Percentiles rank a stretch among this genome's conserved stretches.
phyloP scores from a whole-genome alignment of 2,888 invertebrate genomes.

The Salpingus planirostris region DNA sequence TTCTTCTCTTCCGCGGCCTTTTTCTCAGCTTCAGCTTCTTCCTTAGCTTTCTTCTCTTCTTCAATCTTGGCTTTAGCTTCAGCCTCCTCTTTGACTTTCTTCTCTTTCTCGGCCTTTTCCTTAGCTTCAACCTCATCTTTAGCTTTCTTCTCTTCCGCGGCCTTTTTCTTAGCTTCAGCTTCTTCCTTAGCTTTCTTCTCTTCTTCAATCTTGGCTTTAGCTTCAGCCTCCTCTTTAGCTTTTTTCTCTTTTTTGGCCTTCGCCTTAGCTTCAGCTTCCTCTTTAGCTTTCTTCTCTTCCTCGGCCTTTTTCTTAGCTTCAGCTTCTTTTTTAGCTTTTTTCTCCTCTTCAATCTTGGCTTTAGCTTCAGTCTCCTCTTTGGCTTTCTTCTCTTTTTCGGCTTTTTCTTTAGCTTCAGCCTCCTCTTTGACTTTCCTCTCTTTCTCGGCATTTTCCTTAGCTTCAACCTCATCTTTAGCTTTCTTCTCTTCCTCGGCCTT shows the following conservation, averaged over 20 bases:
- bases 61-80: conserved; percentile 8
- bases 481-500: conserved; percentile 7
- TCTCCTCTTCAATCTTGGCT: conserved; percentile 12
- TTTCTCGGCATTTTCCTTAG: conserved; percentile 28
- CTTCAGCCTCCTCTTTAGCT: conserved; percentile 24
- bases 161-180: conserved; percentile 30
- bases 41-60: conserved; percentile 21
- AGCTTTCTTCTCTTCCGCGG: conserved; percentile 35
- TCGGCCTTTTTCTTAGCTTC: conserved; percentile 13
- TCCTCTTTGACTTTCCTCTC: conserved; percentile 17
- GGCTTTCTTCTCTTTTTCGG: conserved; percentile 13
- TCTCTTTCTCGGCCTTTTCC: conserved; percentile 38
- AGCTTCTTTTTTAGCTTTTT: conserved; percentile 9
- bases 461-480: conserved; percentile 9
- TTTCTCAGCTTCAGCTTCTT: conserved; percentile 24
- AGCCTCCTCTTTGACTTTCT: conserved; percentile 6
- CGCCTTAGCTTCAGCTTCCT: conserved; percentile 19
- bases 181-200: conserved; percentile 17
- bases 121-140: conserved; percentile 20
- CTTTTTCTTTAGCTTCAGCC: conserved; percentile 14
- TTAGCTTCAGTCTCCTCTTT: conserved; percentile 13
- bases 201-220: conserved; percentile 13
- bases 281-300: conserved; percentile 13
- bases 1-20: conserved; percentile 5
- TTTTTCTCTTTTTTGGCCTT: conserved; percentile 27